Conservation (phyloP, 2,113 vertebrate species). For the Motacilla alba region DNA sequence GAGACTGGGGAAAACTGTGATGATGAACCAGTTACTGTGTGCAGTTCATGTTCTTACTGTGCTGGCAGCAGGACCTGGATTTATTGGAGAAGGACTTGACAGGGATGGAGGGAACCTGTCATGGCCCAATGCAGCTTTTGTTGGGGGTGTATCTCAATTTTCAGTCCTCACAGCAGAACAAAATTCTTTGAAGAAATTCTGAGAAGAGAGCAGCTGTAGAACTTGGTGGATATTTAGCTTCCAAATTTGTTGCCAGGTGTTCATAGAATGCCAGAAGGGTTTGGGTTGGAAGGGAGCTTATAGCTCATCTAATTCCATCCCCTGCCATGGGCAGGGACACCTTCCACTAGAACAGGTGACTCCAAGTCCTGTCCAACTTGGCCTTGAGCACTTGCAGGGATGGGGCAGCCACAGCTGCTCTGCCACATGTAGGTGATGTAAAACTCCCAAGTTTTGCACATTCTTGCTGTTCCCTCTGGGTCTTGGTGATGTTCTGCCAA, state of each 20-base stretch:
- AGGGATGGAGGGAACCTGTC: neutral
- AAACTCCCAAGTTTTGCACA: neutral
- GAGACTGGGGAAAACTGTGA: neutral
- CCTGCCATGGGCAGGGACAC: neutral
- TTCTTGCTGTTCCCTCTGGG: neutral
- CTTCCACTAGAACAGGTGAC: neutral
- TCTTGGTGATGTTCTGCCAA: neutral
- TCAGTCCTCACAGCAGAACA: neutral
- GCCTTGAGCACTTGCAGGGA: neutral
- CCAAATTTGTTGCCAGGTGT: neutral
- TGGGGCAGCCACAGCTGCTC: neutral
- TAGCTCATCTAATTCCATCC: neutral
- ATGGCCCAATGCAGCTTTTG: rapidly evolving
- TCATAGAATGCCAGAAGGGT: neutral
- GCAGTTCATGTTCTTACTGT: rapidly evolving
- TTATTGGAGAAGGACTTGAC: neutral
- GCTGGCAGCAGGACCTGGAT: neutral
- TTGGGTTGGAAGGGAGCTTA: neutral
- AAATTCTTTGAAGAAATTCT: neutral
- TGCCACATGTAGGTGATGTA: rapidly evolving
- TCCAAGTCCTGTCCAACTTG: neutral
- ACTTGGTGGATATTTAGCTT: neutral
- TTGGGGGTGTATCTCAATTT: neutral
- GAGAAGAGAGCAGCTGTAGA: neutral
- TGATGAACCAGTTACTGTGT: neutral